Evolutionary conservation across 2,888 invertebrate genomes (phyloP), one percentile per base, ranked within the genome.

Genomic region (Aspidiotus destructor): DNA sequence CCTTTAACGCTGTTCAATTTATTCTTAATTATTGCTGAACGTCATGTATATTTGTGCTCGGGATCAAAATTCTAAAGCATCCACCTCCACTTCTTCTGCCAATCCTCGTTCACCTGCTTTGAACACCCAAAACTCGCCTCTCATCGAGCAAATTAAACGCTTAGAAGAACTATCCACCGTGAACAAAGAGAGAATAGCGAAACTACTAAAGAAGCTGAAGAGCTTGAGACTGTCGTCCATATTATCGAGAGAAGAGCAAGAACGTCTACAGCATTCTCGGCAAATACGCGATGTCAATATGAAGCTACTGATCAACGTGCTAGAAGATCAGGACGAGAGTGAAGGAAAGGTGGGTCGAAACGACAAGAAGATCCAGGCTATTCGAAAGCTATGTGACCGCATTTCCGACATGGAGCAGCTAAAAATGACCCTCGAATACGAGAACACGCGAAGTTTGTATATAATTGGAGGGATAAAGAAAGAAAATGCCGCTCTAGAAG

Each of bases 371-470:
- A 55, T n/a, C 16, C 42, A 62, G 44, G 44, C 16, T 17, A 41
- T 64, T 10, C 41, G 42, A 17, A 64, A 40, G 40, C 15, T 64
- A 64, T 64, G 54, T 8, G 55, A 55, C 11, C 41, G 41, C 40
- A 41, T 64, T n/a, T 41, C 54, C n/a, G 9, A 41, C 6, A 28
- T 64, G 64, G 64, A 64, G 54, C 15, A 54, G 16, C 41, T 64
- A 41, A 64, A 64, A 55, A 64, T 55, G 55, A 64, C 54, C 40
- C 54, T 64, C 16, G 54, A 64, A 42, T 64, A 64, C 54, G 55
- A 64, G 41, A 64, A 64, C 41, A 64, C 54, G 28, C 28, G 64
- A 41, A 64, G 16, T 41, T 15, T 55, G 28, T 64, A 55, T 17
- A 41, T 55, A n/a, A 54, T 64, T 40, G 55, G 41, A 42, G 64